A percentile compares a stretch with the other conserved stretches of the same genome.
These are phyloP conservation scores for Achroia grisella DNA, from an alignment of 1,140 invertebrate genomes.

Conservation along the genomic window DNA sequence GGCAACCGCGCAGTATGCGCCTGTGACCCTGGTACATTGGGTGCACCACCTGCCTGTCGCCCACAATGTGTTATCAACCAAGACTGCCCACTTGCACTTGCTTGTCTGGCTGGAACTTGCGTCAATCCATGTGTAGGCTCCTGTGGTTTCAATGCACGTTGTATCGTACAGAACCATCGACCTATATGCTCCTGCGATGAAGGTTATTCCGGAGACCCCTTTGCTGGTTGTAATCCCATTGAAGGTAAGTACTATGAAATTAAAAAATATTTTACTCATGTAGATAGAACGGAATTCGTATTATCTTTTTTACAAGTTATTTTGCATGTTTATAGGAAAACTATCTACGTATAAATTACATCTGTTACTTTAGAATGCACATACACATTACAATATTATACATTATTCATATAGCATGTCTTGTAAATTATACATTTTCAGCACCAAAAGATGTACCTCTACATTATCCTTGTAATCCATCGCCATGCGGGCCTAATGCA, in stretches of 20 bases:
- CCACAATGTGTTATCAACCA: conserved; percentile 86
- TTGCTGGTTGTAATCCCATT: conserved; percentile 80
- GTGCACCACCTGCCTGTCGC: conserved; percentile 86
- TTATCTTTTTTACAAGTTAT: background rate
- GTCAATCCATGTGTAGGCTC: conserved; percentile 87
- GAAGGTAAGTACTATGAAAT: conserved; percentile 75
- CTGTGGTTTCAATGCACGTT: conserved; percentile 88
- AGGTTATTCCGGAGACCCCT: conserved; percentile 88
- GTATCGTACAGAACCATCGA: conserved; percentile 83
- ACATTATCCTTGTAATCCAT: conserved; percentile 84
- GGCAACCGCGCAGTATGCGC: conserved; percentile 83
- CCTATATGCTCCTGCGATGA: conserved; percentile 84
- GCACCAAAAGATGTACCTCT: conserved; percentile 55
- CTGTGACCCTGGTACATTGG: conserved; percentile 85
- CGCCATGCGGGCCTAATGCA: conserved; percentile 87
- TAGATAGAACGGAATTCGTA: background rate
- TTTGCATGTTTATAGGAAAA: background rate
- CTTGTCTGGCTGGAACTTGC: conserved; percentile 85
- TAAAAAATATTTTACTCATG: background rate
- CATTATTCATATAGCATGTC: conserved; percentile 23
- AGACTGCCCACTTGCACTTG: conserved; percentile 84
- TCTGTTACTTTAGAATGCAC: conserved; percentile 22
- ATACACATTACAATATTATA: conserved; percentile 15
- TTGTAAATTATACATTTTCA: conserved; percentile 47
- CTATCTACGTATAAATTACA: conserved; percentile 3